These are phyloP conservation scores for Seriola quinqueradiata DNA, from an alignment of 2,113 vertebrate genomes.

Conservation along the genomic window DNA sequence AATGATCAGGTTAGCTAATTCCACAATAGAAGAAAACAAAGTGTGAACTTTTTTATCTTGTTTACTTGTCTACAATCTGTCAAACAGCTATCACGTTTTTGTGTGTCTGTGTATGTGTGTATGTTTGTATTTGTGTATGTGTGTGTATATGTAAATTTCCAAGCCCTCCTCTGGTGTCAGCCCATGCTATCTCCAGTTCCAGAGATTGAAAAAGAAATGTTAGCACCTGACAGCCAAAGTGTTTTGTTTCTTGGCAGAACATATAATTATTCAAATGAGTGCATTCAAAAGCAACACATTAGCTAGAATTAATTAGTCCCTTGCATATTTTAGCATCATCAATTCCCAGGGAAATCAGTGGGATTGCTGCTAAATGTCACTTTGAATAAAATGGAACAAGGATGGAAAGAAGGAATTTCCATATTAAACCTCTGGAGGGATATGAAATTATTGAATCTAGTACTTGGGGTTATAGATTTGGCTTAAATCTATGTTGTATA, in stretches of 20 bases:
- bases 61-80: conserved; percentile 24
- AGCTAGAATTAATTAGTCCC: conserved; percentile 81
- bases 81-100: conserved; percentile 37
- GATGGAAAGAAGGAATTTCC: conserved; percentile 50
- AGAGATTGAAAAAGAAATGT: conserved; percentile 64
- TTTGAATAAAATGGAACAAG: conserved; percentile 74
- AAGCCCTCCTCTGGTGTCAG: conserved; percentile 46
- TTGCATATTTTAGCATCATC: conserved; percentile 81
- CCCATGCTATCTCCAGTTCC: conserved; percentile 55
- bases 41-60: neutral
- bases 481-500: neutral
- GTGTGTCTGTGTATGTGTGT: neutral
- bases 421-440: conserved; percentile 36
- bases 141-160: conserved; percentile 42
- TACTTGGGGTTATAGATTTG: neutral
- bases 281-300: conserved; percentile 81
- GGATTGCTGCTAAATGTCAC: conserved; percentile 83
- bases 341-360: conserved; percentile 69
- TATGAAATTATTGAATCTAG: conserved; percentile 1
- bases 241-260: conserved; percentile 77
- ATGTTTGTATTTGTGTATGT: neutral
- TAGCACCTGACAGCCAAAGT: conserved; percentile 75
- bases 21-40: conserved; percentile 21
- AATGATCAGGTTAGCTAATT: neutral
- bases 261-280: conserved; percentile 83